Conservation (phyloP, 2,113 vertebrate species). For the Calyptommatus sinebrachiatus region DNA sequence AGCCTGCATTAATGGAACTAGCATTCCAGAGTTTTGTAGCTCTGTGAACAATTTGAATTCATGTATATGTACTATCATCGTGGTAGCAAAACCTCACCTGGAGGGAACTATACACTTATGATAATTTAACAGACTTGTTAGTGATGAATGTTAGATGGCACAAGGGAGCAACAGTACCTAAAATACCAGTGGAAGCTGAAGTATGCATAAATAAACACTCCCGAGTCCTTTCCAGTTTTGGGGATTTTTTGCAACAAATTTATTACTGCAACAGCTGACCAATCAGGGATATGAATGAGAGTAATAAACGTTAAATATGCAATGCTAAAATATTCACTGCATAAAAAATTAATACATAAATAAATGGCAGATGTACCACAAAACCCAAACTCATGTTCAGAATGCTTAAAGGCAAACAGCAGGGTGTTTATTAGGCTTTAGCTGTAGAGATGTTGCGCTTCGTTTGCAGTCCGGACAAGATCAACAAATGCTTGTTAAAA, state of each 20-base stretch:
- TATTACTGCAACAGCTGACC: slow-evolving; percentile 27
- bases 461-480: neutral
- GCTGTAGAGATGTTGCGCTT: neutral
- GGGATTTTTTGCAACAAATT: slow-evolving; percentile 16
- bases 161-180: slow-evolving; percentile 28
- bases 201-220: slow-evolving; percentile 24
- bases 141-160: slow-evolving; percentile 30
- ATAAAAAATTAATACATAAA: neutral
- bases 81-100: too few species aligned
- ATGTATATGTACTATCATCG: too few species aligned
- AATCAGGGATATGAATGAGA: slow-evolving; percentile 35
- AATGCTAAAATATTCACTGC: neutral
- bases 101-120: slow-evolving; percentile 2
- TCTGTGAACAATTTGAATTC: too few species aligned
- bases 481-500: neutral
- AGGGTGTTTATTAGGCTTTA: neutral
- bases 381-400: slow-evolving; percentile 17
- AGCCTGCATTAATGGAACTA: too few species aligned
- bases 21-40: too few species aligned
- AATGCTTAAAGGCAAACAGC: neutral
- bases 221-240: slow-evolving; percentile 46
- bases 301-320: slow-evolving; percentile 34
- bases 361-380: slow-evolving; percentile 12
- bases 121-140: slow-evolving; percentile 25
- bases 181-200: slow-evolving; percentile 20